Evolutionary conservation across 2,888 invertebrate genomes (phyloP).

Genomic region (Andrena haemorrhoa): DNA sequence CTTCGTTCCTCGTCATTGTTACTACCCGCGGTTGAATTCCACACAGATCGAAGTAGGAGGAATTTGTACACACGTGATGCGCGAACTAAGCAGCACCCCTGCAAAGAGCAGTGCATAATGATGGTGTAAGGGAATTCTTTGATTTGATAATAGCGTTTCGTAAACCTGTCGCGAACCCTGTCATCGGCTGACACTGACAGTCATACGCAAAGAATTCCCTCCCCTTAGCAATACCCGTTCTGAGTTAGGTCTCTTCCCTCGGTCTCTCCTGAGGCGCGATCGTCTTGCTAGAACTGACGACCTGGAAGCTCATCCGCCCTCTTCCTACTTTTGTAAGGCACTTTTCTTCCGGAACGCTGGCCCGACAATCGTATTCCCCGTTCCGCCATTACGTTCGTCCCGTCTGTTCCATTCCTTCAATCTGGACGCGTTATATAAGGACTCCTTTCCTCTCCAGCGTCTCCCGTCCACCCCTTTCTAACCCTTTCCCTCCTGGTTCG

Average conservation of each 20-base stretch:
- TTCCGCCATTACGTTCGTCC: conserved; percentile 76
- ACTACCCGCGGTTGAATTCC: neutral
- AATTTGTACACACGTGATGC: neutral
- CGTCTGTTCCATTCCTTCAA: conserved; percentile 79
- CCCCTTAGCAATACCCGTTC: conserved; percentile 22
- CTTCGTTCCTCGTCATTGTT: conserved; percentile 39
- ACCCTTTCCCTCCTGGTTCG: conserved; percentile 49
- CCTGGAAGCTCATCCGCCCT: conserved; percentile 50
- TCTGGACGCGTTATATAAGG: conserved; percentile 78
- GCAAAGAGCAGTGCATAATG: no score
- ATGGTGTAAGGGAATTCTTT: no score
- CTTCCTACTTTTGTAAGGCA: conserved; percentile 78
- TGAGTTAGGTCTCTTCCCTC: conserved; percentile 5
- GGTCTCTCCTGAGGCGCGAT: conserved; percentile 42
- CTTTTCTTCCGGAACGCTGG: conserved; percentile 83
- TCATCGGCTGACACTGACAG: neutral
- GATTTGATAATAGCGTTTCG: no score
- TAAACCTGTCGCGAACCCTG: neutral
- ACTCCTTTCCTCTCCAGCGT: conserved; percentile 43
- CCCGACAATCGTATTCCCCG: conserved; percentile 82
- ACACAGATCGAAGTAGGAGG: neutral
- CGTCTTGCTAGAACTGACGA: conserved; percentile 51
- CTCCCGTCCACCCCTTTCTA: conserved; percentile 31
- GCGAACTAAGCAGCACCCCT: neutral
- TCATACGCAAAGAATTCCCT: neutral